Conservation (phyloP, 92 coral and sea anemone genomes). For the Epizoanthus ramosus region DNA sequence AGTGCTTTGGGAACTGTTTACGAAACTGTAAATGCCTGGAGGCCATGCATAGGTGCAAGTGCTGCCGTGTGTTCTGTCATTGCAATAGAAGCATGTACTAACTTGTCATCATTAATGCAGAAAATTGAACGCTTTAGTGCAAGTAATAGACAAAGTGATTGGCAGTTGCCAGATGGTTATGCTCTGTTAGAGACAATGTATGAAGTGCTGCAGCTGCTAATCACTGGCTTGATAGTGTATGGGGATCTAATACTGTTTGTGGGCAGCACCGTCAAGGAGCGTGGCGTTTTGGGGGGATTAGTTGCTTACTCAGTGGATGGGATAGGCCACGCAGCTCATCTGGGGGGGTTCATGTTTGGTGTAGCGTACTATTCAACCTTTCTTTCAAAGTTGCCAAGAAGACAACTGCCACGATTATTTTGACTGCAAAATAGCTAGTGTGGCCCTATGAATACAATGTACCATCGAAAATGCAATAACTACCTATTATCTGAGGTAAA, state of each 20-base stretch:
- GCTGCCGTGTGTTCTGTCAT: conserved; percentile 80
- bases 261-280: conserved; percentile 50
- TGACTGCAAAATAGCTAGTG: neutral
- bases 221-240: conserved; percentile 57
- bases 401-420: conserved; percentile 31
- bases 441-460: too few species aligned
- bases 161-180: conserved; percentile 40
- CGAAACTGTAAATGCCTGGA: conserved; percentile 66
- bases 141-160: conserved; percentile 30
- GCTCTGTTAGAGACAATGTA: conserved; percentile 52
- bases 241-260: conserved; percentile 62
- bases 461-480: too few species aligned
- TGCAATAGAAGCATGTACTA: conserved; percentile 83
- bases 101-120: conserved; percentile 55
- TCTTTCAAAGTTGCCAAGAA: conserved; percentile 39
- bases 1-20: conserved; percentile 58
- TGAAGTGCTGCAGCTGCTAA: conserved; percentile 62
- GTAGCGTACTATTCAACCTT: conserved; percentile 59
- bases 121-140: conserved; percentile 55
- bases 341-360: conserved; percentile 93
- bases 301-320: conserved; percentile 78
- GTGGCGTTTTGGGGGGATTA: conserved; percentile 67
- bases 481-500: too few species aligned
- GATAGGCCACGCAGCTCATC: conserved; percentile 91
- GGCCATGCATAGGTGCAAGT: conserved; percentile 89